Base-by-base conservation (phyloP, 2,113 vertebrate genomes). In the Campylomormyrus numenius region DNA sequence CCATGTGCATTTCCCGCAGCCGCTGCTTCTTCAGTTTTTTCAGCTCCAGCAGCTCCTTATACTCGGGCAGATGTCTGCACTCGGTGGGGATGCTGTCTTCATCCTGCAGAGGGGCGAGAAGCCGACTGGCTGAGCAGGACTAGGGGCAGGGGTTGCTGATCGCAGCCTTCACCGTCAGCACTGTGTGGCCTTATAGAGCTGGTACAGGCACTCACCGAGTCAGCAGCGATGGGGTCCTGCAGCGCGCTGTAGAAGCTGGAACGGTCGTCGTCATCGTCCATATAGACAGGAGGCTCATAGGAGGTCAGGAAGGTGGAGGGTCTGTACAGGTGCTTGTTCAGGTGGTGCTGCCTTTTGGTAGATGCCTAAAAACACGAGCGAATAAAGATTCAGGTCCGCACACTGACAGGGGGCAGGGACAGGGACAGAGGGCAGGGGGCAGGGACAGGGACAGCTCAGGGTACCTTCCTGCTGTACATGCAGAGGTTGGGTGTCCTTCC, bases 221-320 rank as follows among this genome's bases (percentile, higher is more conserved):
- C 98, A 6, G 98, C 98, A 0, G 94, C 96, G 0, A 94, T 91
- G 88, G 95, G 95, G 94, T 97, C 96, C 94, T 96, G 97, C 92
- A 97, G 93, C 92, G 95, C 94, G 94, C 95, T 94, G 92, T 97
- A 97, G 93, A 96, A 99, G 91, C 96, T 95, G n/a, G 96, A 94
- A 53, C 96, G 96, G 93, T 99, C 98, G 77, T 99, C 98, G 1
- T 99, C 98, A 48, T 99, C 98, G 80, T 99, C 98, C 98, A 99
- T 99, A 93, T 95, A 99, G 92, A 99, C 98, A 1, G 98, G 98
- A 87, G 98, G 98, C 94, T 99, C 98, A 49, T 99, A 98, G 58
- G 98, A 99, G 87, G 98, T 97, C 95, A 99, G 97, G 94, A 99
- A 99, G 92, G 98, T 99, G 93, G 98, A 99, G 77, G 98, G 98